These are phyloP conservation scores for Furcula furcula DNA, from an alignment of 2,888 invertebrate species.

Conservation along the genomic window DNA sequence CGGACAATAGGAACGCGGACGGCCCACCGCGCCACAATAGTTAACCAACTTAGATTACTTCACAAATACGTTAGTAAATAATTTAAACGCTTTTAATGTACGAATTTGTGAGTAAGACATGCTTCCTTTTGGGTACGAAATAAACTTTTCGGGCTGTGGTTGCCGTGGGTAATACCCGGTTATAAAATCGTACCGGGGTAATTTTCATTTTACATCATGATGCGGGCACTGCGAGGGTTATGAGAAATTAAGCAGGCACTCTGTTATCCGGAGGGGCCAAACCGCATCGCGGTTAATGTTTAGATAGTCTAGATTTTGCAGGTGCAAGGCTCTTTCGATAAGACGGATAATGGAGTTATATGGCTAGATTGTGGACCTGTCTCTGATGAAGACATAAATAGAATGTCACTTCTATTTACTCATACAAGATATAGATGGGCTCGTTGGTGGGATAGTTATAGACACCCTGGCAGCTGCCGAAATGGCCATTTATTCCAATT, in stretches of 20 bases:
- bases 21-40: constrained; percentile 13
- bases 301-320: constrained; percentile 21
- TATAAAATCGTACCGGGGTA: constrained; percentile 36
- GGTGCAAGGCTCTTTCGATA: constrained; percentile 13
- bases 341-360: constrained; percentile 25
- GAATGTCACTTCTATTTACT: constrained; percentile 6
- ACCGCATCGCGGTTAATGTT: constrained; percentile 28
- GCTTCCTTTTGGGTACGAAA: constrained; percentile 32
- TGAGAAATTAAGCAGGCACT: constrained; percentile 34
- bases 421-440: too few species aligned
- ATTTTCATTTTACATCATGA: constrained; percentile 37
- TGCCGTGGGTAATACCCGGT: constrained; percentile 23
- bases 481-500: too few species aligned
- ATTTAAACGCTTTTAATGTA: constrained; percentile 48
- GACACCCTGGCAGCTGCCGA: too few species aligned
- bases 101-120: constrained; percentile 55
- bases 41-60: constrained; percentile 28
- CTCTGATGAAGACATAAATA: constrained; percentile 16
- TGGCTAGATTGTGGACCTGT: constrained; percentile 17
- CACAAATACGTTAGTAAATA: constrained; percentile 42
- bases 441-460: too few species aligned
- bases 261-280: constrained; percentile 19
- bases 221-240: constrained; percentile 17
- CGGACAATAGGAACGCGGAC: too few species aligned
- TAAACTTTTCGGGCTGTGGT: constrained; percentile 39